Evolutionary conservation across 2,113 vertebrate genomes (phyloP).

Genomic region (Ammodytes marinus): DNA sequence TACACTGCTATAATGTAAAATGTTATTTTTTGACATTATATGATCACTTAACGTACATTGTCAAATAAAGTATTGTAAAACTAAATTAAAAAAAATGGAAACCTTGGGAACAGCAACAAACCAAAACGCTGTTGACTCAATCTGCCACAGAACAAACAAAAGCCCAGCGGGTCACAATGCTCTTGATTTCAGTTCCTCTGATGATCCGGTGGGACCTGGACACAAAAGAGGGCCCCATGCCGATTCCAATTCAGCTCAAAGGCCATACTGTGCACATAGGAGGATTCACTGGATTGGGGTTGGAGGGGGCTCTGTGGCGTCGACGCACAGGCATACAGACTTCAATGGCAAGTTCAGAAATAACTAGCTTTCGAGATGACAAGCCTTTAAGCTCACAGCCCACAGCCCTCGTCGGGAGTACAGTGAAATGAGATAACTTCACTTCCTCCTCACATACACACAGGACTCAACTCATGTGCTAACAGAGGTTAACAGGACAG

Average conservation of each 20-base stretch:
- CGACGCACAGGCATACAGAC: constrained; percentile 15
- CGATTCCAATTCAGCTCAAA: constrained; percentile 55
- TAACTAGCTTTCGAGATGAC: constrained; percentile 18
- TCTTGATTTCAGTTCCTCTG: constrained; percentile 46
- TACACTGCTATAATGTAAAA: no score
- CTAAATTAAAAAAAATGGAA: no score
- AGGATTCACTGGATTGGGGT: constrained; percentile 16
- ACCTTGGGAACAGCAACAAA: constrained; percentile 5
- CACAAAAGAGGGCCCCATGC: constrained; percentile 44
- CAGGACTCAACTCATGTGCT: constrained; percentile 48
- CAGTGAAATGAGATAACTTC: constrained; percentile 54
- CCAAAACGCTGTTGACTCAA: constrained; percentile 21
- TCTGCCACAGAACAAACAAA: constrained; percentile 40
- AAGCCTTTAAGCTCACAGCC: constrained; percentile 22
- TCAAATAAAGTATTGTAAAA: no score
- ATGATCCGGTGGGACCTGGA: constrained; percentile 14
- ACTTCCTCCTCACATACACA: constrained; percentile 60
- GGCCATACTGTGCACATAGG: constrained; percentile 24
- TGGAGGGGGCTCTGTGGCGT: constrained; percentile 8
- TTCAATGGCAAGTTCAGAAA: constrained; percentile 33
- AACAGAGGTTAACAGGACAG: constrained; percentile 57
- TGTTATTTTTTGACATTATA: no score
- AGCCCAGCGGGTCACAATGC: constrained; percentile 10
- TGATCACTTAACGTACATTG: no score
- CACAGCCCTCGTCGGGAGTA: constrained; percentile 33